Base-by-base conservation (phyloP, 2,113 vertebrate species). In the Grammomys dolichurus region DNA sequence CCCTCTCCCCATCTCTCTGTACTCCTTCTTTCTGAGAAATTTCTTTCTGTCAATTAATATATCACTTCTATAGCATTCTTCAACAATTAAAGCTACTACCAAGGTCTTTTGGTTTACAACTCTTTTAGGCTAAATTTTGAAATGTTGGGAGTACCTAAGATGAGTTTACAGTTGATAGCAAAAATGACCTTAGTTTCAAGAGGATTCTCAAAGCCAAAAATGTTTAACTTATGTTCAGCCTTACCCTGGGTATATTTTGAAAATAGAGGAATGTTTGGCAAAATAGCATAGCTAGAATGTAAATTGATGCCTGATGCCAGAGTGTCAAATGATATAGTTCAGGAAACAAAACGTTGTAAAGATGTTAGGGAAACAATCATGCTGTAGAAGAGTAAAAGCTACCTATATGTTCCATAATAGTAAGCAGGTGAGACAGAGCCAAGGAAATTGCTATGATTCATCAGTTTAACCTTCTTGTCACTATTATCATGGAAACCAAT, bases 291-390 rank as follows among this genome's bases (percentile, higher is more conserved):
- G 22, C 87, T 78, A 86, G 36, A 95, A 94, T 90, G 9, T 80
- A 73, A 10, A 46, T 73, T 36, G 43, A 22, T 20, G 7, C 43
- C 75, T 85, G n/a, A 94, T 85, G 56, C 51, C 33, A 65, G 26
- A 31, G 14, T 36, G 63, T 92, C 56, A 48, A 88, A 78, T 92
- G 54, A 67, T 9, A 3, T 9, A 4, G 33, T 56, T 90, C 20
- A 73, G 9, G 72, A 73, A 24, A 73, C n/a, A 22, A 92, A 88
- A 1, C 12, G 65, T 89, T 92, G 87, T 96, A 90, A 90, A 93
- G 72, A 92, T 40, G 20, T 89, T 67, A 90, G 54, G 43, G 72
- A 81, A 86, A 92, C 40, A 72, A 48, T 58, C 67, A 8, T 4
- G 26, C 24, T 65, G 40, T 26, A 4, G 40, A 63, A 63, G 12